Percentiles rank a stretch among this genome's conserved stretches.
phyloP scores from a whole-genome alignment of 2,797 vertebrate genomes.

The Cirrhinus molitorella region DNA sequence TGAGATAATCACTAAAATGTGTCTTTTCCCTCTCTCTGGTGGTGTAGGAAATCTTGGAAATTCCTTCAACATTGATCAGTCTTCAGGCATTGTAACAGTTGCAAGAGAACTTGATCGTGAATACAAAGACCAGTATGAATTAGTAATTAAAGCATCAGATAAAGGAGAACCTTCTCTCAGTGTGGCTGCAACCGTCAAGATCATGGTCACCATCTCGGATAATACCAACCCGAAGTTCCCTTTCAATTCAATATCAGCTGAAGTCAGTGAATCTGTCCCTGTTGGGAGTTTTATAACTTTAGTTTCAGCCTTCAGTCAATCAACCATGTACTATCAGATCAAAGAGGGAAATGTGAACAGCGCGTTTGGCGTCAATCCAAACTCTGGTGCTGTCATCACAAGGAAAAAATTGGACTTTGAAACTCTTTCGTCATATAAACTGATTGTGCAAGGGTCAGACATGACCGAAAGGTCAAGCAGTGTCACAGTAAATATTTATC shows the following conservation, averaged over 20 bases:
- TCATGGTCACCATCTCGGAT: constrained; percentile 83
- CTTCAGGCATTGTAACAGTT: constrained; percentile 82
- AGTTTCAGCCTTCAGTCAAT: constrained; percentile 83
- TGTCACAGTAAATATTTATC: constrained; percentile 75
- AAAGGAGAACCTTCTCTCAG: constrained; percentile 81
- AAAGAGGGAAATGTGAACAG: constrained; percentile 81
- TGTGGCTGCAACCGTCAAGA: constrained; percentile 76
- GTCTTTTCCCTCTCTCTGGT: constrained; percentile 31
- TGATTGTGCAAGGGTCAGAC: constrained; percentile 83
- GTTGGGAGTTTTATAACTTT: constrained; percentile 82
- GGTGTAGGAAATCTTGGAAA: constrained; percentile 84
- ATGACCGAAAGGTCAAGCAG: constrained; percentile 85
- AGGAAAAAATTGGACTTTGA: constrained; percentile 85
- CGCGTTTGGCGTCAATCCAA: constrained; percentile 83
- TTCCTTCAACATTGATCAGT: constrained; percentile 81
- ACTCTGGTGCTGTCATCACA: constrained; percentile 83
- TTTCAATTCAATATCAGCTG: constrained; percentile 76
- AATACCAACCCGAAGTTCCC: constrained; percentile 84
- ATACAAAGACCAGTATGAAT: constrained; percentile 79
- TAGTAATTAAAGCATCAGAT: constrained; percentile 84
- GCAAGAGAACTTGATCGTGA: constrained; percentile 82
- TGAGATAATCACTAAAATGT: constrained; percentile 15
- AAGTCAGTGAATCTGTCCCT: constrained; percentile 80
- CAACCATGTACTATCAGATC: constrained; percentile 85
- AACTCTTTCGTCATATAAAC: constrained; percentile 73